Percentiles rank a stretch among this genome's conserved stretches.
Evolutionary conservation across 2,113 vertebrate species (phyloP).

Genomic region (Pseudorhombus dupliciocellatus): DNA sequence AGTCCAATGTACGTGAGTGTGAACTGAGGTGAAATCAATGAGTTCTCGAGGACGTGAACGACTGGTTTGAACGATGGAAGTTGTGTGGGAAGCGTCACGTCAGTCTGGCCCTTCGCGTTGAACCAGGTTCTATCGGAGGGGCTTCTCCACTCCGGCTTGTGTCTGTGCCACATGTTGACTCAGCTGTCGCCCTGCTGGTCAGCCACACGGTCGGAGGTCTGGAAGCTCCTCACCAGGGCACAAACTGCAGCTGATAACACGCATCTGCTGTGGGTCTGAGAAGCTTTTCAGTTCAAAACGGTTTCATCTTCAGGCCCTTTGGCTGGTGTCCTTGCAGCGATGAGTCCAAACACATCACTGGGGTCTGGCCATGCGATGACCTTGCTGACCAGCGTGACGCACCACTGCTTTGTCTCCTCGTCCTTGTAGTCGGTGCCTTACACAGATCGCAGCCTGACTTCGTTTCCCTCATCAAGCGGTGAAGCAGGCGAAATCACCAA

Average conservation of each 20-base stretch:
- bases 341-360: conserved; percentile 42
- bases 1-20: conserved; percentile 44
- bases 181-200: conserved; percentile 32
- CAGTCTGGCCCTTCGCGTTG: background rate
- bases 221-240: conserved; percentile 4
- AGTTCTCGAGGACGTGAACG: conserved; percentile 1
- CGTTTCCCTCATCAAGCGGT: conserved; percentile 34
- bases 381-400: conserved; percentile 29
- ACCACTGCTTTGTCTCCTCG: conserved; percentile 23
- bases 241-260: background rate
- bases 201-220: conserved; percentile 10
- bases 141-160: conserved; percentile 2
- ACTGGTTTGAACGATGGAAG: conserved; percentile 1
- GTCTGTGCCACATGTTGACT: conserved; percentile 35
- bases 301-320: background rate
- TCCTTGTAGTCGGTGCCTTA: conserved; percentile 35
- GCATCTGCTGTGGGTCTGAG: conserved; percentile 2
- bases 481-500: conserved; percentile 62
- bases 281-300: background rate
- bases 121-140: background rate
- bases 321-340: conserved; percentile 33
- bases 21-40: conserved; percentile 4
- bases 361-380: conserved; percentile 48
- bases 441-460: conserved; percentile 29
- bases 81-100: conserved; percentile 1